These are phyloP conservation scores for Amphimedon queenslandica DNA, from an alignment of 37 sponge, comb jelly and placozoan genomes.

Conservation along the genomic window DNA sequence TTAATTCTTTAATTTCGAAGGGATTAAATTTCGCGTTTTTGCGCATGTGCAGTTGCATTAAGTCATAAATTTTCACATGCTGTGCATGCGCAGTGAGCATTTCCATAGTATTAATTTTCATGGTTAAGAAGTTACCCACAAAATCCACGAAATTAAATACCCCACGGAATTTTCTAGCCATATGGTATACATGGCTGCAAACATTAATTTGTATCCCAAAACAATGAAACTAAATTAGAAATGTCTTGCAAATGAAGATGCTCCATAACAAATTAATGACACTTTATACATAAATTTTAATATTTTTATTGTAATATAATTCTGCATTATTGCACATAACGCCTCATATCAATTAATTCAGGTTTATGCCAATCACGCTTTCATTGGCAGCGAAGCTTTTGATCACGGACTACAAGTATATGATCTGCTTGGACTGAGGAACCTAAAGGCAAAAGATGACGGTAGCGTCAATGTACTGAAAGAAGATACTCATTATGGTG, in stretches of 20 bases:
- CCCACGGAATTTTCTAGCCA: no score
- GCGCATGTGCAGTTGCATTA: no score
- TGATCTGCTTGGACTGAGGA: slow-evolving; percentile 42
- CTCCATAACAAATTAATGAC: background rate
- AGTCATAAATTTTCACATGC: background rate
- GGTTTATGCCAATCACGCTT: slow-evolving; percentile 65
- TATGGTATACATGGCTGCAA: background rate
- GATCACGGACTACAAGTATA: slow-evolving; percentile 69
- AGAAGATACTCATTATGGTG: slow-evolving; percentile 24
- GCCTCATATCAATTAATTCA: background rate
- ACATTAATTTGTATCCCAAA: no score
- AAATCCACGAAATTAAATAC: no score
- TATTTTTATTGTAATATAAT: background rate
- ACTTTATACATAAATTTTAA: no score
- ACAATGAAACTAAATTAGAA: no score
- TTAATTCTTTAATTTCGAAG: no score
- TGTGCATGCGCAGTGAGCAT: no score
- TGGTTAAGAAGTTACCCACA: no score
- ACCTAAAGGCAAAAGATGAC: slow-evolving; percentile 1
- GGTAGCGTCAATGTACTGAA: slow-evolving; percentile 14
- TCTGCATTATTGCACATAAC: background rate
- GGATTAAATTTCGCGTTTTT: no score
- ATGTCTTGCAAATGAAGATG: background rate
- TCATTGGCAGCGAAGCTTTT: slow-evolving; percentile 66
- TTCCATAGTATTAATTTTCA: no score